Evolutionary conservation across 2,797 vertebrate genomes (phyloP), one percentile per base, ranked within the genome.

Genomic region (Podarcis lilfordi): DNA sequence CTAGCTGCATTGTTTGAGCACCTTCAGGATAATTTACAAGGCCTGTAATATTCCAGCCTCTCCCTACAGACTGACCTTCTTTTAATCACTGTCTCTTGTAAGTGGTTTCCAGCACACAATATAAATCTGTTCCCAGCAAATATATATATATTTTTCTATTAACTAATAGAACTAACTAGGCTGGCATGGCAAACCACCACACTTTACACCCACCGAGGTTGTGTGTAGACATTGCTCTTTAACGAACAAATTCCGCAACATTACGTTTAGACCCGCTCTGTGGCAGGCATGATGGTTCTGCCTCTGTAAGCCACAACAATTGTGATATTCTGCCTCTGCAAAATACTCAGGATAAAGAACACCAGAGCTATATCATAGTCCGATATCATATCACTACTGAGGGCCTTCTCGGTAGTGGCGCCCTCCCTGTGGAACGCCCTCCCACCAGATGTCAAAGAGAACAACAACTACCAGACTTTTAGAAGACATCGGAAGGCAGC

Each of bases 41-140:
- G 88, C 89, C 81, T 87, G 89, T 89, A 86, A 50, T 64, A 82
- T 59, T 82, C 7, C 0, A 0, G 37, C 86, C 61, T 86, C 43
- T 89, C 84, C 19, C 17, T 68, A 29, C 40, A 85, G 78, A 75
- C 93, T 96, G 95, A 96, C 95, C 95, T 96, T 82, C 91, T 93
- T 91, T 85, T 90, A 88, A 61, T 92, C 90, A 8, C 91, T 90
- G 59, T 82, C 89, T 88, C 50, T 86, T 68, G 29, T n/a, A 83
- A 29, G 10, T 80, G 0, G 0, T 32, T 88, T 80, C 64, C 32
- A 86, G 79, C 19, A 40, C 9, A 1, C 61, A 79, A 87, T 76
- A 25, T 69, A 17, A 88, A 90, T 88, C 88, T 37, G 40, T 86
- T 94, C 45, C 80, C 29, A 35, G 81, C 55, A 87, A 91, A 84